Base-by-base conservation (phyloP, 2,113 vertebrate species). In the Rhinopomastus cyanomelas region DNA sequence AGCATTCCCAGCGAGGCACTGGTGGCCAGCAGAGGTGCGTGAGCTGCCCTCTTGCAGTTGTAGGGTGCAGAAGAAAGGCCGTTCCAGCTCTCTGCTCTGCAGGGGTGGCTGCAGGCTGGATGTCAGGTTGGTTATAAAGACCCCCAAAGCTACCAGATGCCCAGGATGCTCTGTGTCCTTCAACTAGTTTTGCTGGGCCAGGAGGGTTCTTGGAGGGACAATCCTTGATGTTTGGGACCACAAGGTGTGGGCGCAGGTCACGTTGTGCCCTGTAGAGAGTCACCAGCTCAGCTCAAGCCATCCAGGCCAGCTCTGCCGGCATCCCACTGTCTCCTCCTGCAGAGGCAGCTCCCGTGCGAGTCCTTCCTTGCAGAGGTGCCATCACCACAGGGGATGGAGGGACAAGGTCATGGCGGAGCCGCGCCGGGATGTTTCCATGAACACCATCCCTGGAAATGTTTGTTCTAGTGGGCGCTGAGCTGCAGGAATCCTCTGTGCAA, bases 181-280 rank as follows among this genome's bases (percentile, higher is more conserved):
- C 0, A 1, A 21, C 25, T 37, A 25, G 39, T 42, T 15, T 15
- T 15, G 39, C 39, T 42, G 39, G 39, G 39, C 39, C 11, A 12
- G 11, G 39, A 42, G 39, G 39, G 39, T 15, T 23, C 19, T 5
- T 3, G 51, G 27, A 84, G 53, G 11, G 62, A 11, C 1, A 8
- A 52, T 52, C 26, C 26, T 4, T 1, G 8, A 37, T 4, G 3
- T 19, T 13, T 5, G 57, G 29, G 37, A 29, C 32, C 66, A 52
- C 2, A 2, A 22, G 55, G 34, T 1, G 6, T 2, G 48, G 59
- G 34, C 0, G 2, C 42, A 39, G 51, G 42, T 53, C 3, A 1
- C 1, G 0, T 19, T 15, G 29, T 29, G 29, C 17, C 61, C 66
- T 72, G 55, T 29, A 3, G 12, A 18, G 76, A 1, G 1, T 8